phyloP scores from a whole-genome alignment of 1,140 invertebrate species.

The Cardiocondyla obscurior region DNA sequence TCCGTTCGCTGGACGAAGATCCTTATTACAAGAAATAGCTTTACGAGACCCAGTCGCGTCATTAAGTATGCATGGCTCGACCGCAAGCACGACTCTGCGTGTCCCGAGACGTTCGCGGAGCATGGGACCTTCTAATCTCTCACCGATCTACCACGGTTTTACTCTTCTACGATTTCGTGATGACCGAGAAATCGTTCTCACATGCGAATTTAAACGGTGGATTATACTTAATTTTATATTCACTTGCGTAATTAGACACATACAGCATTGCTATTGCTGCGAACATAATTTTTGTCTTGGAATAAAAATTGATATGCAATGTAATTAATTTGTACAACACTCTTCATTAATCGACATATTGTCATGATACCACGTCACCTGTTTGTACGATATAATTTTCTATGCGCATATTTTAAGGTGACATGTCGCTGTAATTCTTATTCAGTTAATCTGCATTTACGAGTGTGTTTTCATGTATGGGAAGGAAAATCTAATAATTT shows the following conservation, averaged over 20 bases:
- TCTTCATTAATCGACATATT: not conserved
- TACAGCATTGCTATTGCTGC: not conserved
- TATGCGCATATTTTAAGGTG: conserved; percentile 9
- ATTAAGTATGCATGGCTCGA: conserved; percentile 69
- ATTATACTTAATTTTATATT: not conserved
- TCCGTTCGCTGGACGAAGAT: conserved; percentile 60
- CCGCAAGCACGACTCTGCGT: conserved; percentile 52
- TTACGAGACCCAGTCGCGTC: conserved; percentile 59
- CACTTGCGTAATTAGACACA: not conserved
- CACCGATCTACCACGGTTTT: conserved; percentile 8
- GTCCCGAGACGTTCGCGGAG: conserved; percentile 46
- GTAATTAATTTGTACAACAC: not conserved
- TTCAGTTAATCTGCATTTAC: not conserved
- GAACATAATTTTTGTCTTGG: not conserved
- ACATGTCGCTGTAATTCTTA: not conserved
- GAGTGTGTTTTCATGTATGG: not conserved
- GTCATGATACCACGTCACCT: not conserved
- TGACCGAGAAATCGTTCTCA: not conserved
- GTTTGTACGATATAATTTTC: not conserved
- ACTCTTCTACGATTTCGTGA: not conserved
- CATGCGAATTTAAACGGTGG: not conserved
- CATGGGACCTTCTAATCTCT: conserved; percentile 65
- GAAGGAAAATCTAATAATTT: not conserved
- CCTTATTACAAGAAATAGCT: conserved; percentile 71
- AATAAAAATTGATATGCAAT: not conserved